Evolutionary conservation across 2,888 invertebrate species (phyloP), one percentile per base, ranked within the genome.

Genomic region (Chrysodeixis includens): DNA sequence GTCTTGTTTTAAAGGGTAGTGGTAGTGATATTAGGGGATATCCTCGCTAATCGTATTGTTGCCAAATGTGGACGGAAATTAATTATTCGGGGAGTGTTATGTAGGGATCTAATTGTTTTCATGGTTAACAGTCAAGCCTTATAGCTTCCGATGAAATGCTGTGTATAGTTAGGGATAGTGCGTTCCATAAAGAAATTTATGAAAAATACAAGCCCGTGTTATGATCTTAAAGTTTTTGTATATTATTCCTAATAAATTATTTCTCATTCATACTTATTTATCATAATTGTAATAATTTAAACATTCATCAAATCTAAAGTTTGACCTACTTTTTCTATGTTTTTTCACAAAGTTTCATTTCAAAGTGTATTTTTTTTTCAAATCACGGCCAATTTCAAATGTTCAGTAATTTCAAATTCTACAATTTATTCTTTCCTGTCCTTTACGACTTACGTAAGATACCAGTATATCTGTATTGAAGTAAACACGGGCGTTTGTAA

Each of bases 401-500:
- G n/a, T n/a, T n/a, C n/a, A 26, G 26, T n/a, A 2, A n/a, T 40
- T n/a, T 40, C n/a, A 40, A 40, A n/a, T n/a, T 14, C 5, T 40
- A n/a, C 5, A 40, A 40, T 40, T 40, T 40, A 40, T n/a, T 9
- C n/a, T 40, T 40, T 40, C 40, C 40, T 40, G 40, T 35, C 14
- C 12, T 35, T 35, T 35, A 14, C 35, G 35, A 57, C 8, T 62
- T 66, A 76, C 35, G 59, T 53, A 72, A 72, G 35, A 58, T 61
- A n/a, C n/a, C n/a, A n/a, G n/a, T n/a, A n/a, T 57, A n/a, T 52
- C 16, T 40, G 22, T 52, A 46, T 60, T 49, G 30, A 22, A 68
- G 52, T 56, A 64, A 68, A 66, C 55, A 66, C 30, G 55, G 35
- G 49, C 18, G 69, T 70, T 79, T 79, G 75, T 75, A 72, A 68